Conservation (phyloP, 1,140 invertebrate genomes). For the Gonatopus flavifemur region DNA sequence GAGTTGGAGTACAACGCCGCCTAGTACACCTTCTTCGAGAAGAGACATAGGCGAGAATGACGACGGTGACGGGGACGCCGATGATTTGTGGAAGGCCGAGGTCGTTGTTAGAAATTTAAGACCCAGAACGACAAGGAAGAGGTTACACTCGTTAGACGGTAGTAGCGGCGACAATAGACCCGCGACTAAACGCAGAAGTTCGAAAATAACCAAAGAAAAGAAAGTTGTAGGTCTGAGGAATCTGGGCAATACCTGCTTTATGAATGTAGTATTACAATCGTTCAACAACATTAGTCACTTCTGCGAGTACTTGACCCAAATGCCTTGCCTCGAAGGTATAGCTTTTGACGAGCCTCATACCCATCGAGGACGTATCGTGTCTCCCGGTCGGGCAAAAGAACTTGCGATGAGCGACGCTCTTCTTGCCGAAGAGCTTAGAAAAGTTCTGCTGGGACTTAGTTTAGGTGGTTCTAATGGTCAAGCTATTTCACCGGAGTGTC, state of each 20-base stretch:
- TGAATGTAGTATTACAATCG: conserved; percentile 86
- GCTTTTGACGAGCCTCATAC: conserved; percentile 56
- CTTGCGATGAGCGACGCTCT: conserved; percentile 65
- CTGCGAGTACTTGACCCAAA: conserved; percentile 78
- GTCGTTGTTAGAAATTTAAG: conserved; percentile 62
- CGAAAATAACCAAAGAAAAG: conserved; percentile 60
- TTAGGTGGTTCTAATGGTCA: conserved; percentile 69
- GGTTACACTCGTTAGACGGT: conserved; percentile 63
- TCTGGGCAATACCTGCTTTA: conserved; percentile 87
- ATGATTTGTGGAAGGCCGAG: conserved; percentile 55
- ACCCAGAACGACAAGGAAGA: conserved; percentile 64
- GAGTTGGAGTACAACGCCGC: conserved; percentile 45
- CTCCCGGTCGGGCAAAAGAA: conserved; percentile 65
- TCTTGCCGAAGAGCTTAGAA: conserved; percentile 77
- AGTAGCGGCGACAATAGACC: conserved; percentile 60
- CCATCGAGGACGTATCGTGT: conserved; percentile 64
- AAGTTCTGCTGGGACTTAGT: conserved; percentile 74
- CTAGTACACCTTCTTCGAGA: conserved; percentile 35
- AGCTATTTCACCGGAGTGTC: conserved; percentile 78
- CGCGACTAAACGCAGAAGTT: conserved; percentile 54
- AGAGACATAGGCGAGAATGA: conserved; percentile 27
- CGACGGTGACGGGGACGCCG: conserved; percentile 40
- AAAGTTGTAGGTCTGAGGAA: conserved; percentile 79
- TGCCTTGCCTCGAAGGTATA: conserved; percentile 71
- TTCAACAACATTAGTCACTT: conserved; percentile 86